Evolutionary conservation across 1,140 invertebrate species (phyloP).

Genomic region (Manduca sexta): DNA sequence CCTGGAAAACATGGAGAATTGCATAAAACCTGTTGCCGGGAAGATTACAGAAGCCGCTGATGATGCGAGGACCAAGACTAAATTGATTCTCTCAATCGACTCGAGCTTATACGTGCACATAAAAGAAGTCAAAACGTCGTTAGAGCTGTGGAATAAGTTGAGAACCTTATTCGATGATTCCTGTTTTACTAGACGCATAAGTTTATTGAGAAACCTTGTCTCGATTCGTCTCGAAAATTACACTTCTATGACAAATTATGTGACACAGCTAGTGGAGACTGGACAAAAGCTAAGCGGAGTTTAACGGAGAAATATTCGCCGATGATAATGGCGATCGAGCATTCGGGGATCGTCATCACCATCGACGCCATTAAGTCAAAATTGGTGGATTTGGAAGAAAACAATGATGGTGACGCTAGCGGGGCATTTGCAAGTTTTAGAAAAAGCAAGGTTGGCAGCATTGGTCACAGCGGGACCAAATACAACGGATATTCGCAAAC

Average conservation of each 20-base stretch:
- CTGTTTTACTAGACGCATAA: slow-evolving; percentile 12
- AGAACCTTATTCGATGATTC: not conserved
- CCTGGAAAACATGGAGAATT: slow-evolving; percentile 19
- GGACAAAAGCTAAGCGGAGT: slow-evolving; percentile 13
- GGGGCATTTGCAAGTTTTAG: no score
- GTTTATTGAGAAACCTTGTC: slow-evolving; percentile 12
- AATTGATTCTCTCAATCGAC: slow-evolving; percentile 36
- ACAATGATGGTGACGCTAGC: no score
- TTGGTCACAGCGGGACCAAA: not conserved
- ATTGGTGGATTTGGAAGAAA: no score
- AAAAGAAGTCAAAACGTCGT: slow-evolving; percentile 1
- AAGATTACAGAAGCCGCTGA: slow-evolving; percentile 3
- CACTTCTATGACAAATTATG: not conserved
- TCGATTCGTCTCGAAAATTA: slow-evolving; percentile 12
- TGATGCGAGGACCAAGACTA: slow-evolving; percentile 24
- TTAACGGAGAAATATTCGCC: not conserved
- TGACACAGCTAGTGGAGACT: slow-evolving; percentile 15
- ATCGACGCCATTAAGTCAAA: no score
- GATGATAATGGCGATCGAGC: no score
- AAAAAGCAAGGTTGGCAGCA: no score
- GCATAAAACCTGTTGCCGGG: slow-evolving; percentile 2
- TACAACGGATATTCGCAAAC: no score
- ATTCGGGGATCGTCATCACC: no score
- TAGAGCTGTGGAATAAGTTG: not conserved
- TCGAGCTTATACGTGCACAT: slow-evolving; percentile 22